A percentile compares a stretch with the other conserved stretches of the same genome.
These are phyloP conservation scores for Pluvianellus socialis DNA, from an alignment of 2,113 vertebrate species.

Conservation along the genomic window DNA sequence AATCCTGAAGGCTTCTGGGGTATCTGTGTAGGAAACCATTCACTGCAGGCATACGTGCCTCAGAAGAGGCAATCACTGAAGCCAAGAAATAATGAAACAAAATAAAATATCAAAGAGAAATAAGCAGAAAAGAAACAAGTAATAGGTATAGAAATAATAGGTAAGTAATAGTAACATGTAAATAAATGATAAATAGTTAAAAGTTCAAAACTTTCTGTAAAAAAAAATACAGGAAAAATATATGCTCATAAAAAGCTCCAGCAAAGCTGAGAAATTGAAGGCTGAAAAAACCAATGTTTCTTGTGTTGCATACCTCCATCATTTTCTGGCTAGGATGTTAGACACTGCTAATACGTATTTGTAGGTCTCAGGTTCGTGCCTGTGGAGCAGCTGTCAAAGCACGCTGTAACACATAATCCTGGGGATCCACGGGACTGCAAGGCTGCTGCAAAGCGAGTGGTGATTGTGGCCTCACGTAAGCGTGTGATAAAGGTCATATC, in stretches of 20 bases:
- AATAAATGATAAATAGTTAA: background rate
- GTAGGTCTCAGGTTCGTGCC: background rate
- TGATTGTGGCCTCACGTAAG: background rate
- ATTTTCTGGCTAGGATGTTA: background rate
- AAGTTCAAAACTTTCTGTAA: background rate
- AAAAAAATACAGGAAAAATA: background rate
- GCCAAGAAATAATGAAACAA: background rate
- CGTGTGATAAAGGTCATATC: background rate
- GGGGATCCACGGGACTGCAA: background rate
- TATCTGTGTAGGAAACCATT: background rate
- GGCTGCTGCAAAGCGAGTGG: background rate
- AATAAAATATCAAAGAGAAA: background rate
- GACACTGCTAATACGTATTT: background rate
- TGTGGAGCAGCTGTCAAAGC: background rate
- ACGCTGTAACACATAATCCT: background rate
- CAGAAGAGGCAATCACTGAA: background rate
- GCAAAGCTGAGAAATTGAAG: background rate
- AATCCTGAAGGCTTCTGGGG: background rate
- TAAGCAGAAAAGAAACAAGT: background rate
- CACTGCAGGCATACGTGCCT: background rate
- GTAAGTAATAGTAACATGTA: background rate
- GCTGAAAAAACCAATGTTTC: background rate
- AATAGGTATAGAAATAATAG: background rate
- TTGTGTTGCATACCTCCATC: background rate
- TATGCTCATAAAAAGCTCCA: background rate